Conservation (phyloP, 2,113 vertebrate species). For the Oreamnos americanus region DNA sequence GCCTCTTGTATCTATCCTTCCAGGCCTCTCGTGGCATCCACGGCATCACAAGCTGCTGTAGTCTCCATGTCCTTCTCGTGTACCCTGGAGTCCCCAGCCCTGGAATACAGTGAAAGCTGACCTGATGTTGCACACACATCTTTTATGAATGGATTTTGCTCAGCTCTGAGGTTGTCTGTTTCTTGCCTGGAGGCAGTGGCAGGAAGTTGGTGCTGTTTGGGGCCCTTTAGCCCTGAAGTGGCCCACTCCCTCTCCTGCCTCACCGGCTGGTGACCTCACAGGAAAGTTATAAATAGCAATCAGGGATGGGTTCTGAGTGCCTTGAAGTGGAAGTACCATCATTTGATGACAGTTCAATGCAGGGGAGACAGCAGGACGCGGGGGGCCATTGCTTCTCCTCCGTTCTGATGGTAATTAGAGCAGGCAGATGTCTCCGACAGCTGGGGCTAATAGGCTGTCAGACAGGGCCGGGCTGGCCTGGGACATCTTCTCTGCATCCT, state of each 20-base stretch:
- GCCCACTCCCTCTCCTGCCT: not conserved
- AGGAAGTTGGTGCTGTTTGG: conserved; percentile 26
- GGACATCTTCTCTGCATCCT: conserved; percentile 40
- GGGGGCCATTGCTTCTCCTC: conserved; percentile 28
- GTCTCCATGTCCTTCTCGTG: not conserved
- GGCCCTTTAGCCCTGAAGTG: not conserved
- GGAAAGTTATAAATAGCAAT: conserved; percentile 46
- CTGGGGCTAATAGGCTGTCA: conserved; percentile 81
- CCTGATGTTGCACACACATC: conserved; percentile 36
- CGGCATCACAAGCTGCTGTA: not conserved
- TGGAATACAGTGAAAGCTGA: conserved; percentile 33
- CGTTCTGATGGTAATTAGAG: conserved; percentile 84
- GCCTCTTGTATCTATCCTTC: fast-evolving
- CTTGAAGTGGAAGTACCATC: not conserved
- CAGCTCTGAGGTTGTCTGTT: not conserved
- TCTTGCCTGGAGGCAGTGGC: not conserved
- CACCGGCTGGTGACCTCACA: conserved; percentile 49
- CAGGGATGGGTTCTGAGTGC: conserved; percentile 13
- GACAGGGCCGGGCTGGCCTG: conserved; percentile 46
- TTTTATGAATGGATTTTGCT: conserved; percentile 58
- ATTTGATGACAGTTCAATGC: conserved; percentile 8
- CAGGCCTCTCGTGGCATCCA: not conserved
- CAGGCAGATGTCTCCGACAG: conserved; percentile 86
- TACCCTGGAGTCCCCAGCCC: not conserved
- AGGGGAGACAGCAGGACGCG: not conserved